These are phyloP conservation scores for Rhinichthys osculus DNA, from an alignment of 2,797 vertebrate genomes.

Conservation along the genomic window DNA sequence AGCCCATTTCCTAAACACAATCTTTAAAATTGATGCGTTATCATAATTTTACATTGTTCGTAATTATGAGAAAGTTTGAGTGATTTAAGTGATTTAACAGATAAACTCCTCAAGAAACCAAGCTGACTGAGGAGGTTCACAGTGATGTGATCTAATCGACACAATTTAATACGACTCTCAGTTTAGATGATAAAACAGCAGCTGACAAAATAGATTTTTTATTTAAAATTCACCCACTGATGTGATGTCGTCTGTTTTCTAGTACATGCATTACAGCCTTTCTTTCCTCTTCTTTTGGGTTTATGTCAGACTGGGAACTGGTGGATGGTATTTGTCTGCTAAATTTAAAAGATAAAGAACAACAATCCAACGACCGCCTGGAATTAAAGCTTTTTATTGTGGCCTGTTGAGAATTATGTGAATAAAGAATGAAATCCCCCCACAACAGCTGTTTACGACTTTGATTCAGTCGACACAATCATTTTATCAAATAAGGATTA, in stretches of 20 bases:
- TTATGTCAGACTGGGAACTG: slow-evolving; percentile 19
- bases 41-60: neutral
- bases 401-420: slow-evolving; percentile 70
- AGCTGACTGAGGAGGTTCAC: neutral
- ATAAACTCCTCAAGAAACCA: neutral
- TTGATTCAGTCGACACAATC: slow-evolving; percentile 17
- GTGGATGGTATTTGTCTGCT: slow-evolving; percentile 47
- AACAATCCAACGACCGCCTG: slow-evolving; percentile 51
- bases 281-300: slow-evolving; percentile 9
- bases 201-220: neutral
- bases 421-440: slow-evolving; percentile 74
- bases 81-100: slow-evolving; percentile 20
- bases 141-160: neutral
- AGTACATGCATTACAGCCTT: slow-evolving; percentile 39
- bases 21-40: neutral
- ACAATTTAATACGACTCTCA: neutral
- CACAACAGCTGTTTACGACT: slow-evolving; percentile 8
- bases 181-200: neutral
- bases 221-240: slow-evolving; percentile 1
- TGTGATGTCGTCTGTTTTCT: slow-evolving; percentile 21
- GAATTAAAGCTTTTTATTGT: slow-evolving; percentile 76
- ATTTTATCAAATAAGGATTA: neutral
- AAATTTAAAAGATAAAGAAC: slow-evolving; percentile 50
- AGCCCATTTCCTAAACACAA: slow-evolving; percentile 9
- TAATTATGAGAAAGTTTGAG: neutral